Evolutionary conservation across 2,888 invertebrate genomes (phyloP).

Genomic region (Campoplex nolae): DNA sequence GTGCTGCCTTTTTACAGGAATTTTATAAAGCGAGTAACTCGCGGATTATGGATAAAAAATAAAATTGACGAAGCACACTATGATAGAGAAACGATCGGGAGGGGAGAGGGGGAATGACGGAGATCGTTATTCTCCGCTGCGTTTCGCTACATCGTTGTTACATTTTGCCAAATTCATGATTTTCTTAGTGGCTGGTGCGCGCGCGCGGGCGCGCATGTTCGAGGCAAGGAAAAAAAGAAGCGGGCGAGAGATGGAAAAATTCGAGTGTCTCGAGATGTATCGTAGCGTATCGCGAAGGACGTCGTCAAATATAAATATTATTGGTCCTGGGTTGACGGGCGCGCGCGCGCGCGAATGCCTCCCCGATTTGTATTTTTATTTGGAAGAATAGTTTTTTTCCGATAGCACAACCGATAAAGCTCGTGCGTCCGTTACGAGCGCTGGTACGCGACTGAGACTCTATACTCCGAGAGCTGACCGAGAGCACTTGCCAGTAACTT

Average conservation of each 20-base stretch:
- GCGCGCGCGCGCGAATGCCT: background rate
- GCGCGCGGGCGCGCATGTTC: slow-evolving; percentile 13
- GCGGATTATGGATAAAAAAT: background rate
- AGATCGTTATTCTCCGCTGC: slow-evolving; percentile 13
- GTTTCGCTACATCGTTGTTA: slow-evolving; percentile 36
- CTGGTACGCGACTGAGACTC: slow-evolving; percentile 80
- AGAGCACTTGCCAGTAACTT: slow-evolving; percentile 73
- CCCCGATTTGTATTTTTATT: no score
- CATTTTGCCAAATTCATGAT: background rate
- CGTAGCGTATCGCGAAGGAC: background rate
- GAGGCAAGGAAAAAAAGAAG: background rate
- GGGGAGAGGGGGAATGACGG: background rate
- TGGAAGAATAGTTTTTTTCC: slow-evolving; percentile 34
- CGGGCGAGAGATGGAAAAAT: background rate
- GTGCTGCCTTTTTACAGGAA: background rate
- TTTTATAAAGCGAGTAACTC: background rate
- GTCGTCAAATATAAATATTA: slow-evolving; percentile 6
- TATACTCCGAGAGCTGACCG: background rate
- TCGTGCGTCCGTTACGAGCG: slow-evolving; percentile 81
- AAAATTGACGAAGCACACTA: slow-evolving; percentile 14
- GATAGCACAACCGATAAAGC: background rate
- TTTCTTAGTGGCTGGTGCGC: background rate
- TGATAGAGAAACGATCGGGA: slow-evolving; percentile 28
- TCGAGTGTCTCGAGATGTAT: background rate
- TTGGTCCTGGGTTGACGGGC: background rate